Conservation (phyloP, 2,888 invertebrate genomes). For the Teinopalpus imperialis region DNA sequence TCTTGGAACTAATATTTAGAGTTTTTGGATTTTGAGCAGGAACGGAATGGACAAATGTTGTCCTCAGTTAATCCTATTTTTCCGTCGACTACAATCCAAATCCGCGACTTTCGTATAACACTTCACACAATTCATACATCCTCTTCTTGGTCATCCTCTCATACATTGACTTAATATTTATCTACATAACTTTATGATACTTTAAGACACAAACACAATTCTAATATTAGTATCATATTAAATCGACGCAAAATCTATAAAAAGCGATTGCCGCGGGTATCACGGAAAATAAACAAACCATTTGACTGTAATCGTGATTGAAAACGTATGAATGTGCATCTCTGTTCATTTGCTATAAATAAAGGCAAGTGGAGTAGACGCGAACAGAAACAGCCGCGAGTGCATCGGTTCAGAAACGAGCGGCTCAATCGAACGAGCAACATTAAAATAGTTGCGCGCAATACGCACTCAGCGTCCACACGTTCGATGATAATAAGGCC, state of each 20-base stretch:
- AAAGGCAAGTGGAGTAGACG: conserved; percentile 24
- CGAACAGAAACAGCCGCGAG: conserved; percentile 15
- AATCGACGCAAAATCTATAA: conserved; percentile 12
- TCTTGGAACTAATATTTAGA: too few species aligned
- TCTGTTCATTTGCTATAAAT: conserved; percentile 25
- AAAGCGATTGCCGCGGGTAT: conserved; percentile 16
- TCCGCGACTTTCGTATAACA: too few species aligned
- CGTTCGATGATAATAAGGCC: too few species aligned
- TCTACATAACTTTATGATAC: too few species aligned
- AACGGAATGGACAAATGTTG: too few species aligned
- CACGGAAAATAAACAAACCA: conserved; percentile 19
- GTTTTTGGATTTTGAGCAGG: too few species aligned
- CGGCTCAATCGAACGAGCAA: conserved; percentile 15
- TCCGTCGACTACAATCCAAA: too few species aligned
- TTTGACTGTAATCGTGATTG: conserved; percentile 22
- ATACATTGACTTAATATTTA: too few species aligned
- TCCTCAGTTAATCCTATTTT: too few species aligned
- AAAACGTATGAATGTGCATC: conserved; percentile 21
- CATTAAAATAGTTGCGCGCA: conserved; percentile 22
- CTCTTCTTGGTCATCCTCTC: too few species aligned
- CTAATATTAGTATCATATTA: background rate
- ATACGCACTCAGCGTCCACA: conserved; percentile 5
- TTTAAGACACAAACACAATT: background rate
- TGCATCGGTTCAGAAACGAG: conserved; percentile 22
- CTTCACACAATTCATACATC: too few species aligned